A percentile compares a stretch with the other conserved stretches of the same genome.
These are phyloP conservation scores for Lophochroa leadbeateri DNA, from an alignment of 2,113 vertebrate species.

Conservation along the genomic window DNA sequence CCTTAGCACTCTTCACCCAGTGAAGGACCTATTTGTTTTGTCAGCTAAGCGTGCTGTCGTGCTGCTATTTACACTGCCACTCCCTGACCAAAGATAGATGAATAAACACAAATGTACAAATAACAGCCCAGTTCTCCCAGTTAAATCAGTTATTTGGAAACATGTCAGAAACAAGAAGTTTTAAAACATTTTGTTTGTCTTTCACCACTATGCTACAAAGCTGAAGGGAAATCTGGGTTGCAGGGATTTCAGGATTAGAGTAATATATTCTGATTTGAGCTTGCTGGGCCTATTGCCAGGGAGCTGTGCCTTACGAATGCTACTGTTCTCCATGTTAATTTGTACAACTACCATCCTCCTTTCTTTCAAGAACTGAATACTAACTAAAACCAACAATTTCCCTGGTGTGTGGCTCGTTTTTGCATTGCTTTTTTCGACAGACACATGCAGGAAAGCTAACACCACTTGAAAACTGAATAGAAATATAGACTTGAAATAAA, in stretches of 20 bases:
- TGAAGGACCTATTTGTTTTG: neutral
- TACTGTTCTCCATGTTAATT: neutral
- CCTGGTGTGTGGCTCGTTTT: neutral
- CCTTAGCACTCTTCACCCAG: neutral
- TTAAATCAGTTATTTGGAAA: neutral
- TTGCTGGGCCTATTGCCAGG: neutral
- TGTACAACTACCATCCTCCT: neutral
- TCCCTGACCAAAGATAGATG: accelerated
- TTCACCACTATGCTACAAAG: neutral
- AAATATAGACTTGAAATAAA: neutral
- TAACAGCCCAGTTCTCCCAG: neutral
- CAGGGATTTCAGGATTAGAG: neutral
- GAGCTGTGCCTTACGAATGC: neutral
- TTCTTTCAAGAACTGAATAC: neutral
- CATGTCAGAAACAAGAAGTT: neutral
- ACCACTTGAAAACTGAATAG: neutral
- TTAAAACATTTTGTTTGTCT: neutral
- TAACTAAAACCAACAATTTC: neutral
- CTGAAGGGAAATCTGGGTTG: neutral
- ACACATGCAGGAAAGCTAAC: neutral
- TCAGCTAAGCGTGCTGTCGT: neutral
- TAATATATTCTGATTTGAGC: neutral
- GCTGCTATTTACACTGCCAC: neutral
- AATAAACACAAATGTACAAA: neutral
- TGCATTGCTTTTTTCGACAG: neutral